Conservation (phyloP, 2,888 invertebrate genomes). For the Ptychoptera contaminata region DNA sequence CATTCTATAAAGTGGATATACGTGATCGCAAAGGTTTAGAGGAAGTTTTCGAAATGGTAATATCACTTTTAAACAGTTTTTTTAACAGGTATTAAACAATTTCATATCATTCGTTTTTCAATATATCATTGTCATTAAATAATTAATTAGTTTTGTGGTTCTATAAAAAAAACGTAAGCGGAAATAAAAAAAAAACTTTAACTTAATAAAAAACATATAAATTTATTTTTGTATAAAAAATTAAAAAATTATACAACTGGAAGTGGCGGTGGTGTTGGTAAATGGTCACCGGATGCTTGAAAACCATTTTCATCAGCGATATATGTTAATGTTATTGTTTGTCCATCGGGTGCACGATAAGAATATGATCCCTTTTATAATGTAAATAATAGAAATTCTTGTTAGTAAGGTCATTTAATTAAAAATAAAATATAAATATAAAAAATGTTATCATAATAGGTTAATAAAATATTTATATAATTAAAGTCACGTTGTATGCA, state of each 20-base stretch:
- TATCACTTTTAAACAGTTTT: slow-evolving; percentile 13
- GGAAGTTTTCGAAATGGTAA: slow-evolving; percentile 67
- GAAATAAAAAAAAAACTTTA: no score
- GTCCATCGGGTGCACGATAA: slow-evolving; percentile 6
- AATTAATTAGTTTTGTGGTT: slow-evolving; percentile 3
- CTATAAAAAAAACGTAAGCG: background rate
- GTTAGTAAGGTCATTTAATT: no score
- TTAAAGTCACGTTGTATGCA: no score
- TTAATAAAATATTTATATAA: background rate
- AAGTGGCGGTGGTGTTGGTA: slow-evolving; percentile 1
- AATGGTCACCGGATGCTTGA: slow-evolving; percentile 5
- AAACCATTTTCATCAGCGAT: slow-evolving; percentile 10
- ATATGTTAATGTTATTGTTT: slow-evolving; percentile 3
- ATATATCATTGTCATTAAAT: background rate
- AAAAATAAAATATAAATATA: no score
- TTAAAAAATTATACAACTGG: background rate
- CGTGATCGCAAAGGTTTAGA: slow-evolving; percentile 58
- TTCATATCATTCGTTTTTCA: no score
- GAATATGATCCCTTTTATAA: slow-evolving; percentile 8
- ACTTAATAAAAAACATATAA: no score
- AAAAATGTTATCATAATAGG: background rate
- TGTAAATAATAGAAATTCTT: background rate
- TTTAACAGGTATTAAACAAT: no score
- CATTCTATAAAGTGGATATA: slow-evolving; percentile 71
- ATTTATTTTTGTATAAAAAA: background rate